Evolutionary conservation across 2,888 invertebrate genomes (phyloP), one percentile per base, ranked within the genome.

Genomic region (Xanthorhoe designata): DNA sequence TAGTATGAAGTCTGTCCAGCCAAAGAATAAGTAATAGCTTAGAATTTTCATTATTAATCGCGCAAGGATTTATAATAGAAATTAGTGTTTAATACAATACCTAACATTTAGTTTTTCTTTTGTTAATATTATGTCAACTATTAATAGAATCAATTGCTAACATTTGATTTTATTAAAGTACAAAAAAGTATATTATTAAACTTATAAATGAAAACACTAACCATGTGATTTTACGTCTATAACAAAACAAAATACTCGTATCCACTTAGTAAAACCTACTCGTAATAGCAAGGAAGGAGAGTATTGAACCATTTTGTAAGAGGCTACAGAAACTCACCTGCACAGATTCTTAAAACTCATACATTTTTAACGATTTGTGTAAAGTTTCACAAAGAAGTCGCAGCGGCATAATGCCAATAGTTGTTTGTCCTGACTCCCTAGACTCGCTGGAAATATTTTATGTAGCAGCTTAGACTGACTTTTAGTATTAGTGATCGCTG

Each of bases 391-490:
- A 63, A 60, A 64, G 60, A 62, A 68, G 55, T 62, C 52, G 51
- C 56, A 49, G 56, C 51, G 53, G 55, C 63, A 57, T 64, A 65
- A 72, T 57, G 68, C 55, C 65, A 61, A 72, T 72, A 72, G 68
- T 64, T 68, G 72, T 70, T 74, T 72, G 65, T 64, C 61, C 61
- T 49, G 56, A 51, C 51, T 61, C 42, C 61, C 64, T 51, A 54
- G 59, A 59, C 66, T 59, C 65, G 29, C 54, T 49, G 19, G 69
- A 70, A 68, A 71, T 70, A 72, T 72, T 72, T 74, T 70, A 72
- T 68, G 72, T 71, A 72, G 66, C 61, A 68, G 70, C 70, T 67
- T 72, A 69, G 76, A 80, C 74, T 71, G 78, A 79, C 81, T 78
- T 73, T 78, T 69, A 78, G 76, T 24, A 24, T 24, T 24, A 24